Conservation (phyloP, 1,140 invertebrate species). For the Acromyrmex charruanus region DNA sequence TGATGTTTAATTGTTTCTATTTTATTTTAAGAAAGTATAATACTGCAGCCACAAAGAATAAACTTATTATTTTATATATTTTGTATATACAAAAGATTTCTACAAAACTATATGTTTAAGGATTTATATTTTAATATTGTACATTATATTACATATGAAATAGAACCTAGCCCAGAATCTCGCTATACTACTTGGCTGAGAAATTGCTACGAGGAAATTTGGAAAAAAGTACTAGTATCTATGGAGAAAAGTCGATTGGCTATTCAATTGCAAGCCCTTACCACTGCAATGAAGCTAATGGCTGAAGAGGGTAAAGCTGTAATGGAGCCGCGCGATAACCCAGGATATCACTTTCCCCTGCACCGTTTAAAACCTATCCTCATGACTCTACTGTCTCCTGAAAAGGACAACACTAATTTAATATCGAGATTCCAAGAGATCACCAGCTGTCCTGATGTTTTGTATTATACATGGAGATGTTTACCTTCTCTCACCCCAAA, state of each 20-base stretch:
- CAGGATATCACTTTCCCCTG: constrained; percentile 88
- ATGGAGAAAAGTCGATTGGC: constrained; percentile 86
- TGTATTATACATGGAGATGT: constrained; percentile 88
- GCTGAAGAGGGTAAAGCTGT: constrained; percentile 89
- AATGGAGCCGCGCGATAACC: constrained; percentile 85
- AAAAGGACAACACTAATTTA: constrained; percentile 85
- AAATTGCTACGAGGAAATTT: constrained; percentile 88
- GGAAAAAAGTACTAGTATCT: constrained; percentile 86
- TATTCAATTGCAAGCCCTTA: constrained; percentile 89
- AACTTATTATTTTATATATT: not conserved
- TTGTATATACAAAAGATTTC: not conserved
- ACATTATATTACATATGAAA: constrained; percentile 67
- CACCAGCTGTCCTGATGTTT: constrained; percentile 88
- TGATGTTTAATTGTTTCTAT: not conserved
- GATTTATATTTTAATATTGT: constrained; percentile 54
- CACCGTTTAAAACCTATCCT: constrained; percentile 88
- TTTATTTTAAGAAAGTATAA: not conserved
- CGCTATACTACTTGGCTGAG: constrained; percentile 88
- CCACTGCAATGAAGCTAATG: constrained; percentile 90
- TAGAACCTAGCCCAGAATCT: constrained; percentile 87
- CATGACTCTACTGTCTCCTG: constrained; percentile 87
- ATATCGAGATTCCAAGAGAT: constrained; percentile 89
- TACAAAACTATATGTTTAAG: not conserved
- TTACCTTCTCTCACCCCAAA: constrained; percentile 87
- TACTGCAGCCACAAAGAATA: not conserved